Base-by-base conservation (phyloP, 2,797 vertebrate genomes). In the Acrossocheilus wenchowensis region DNA sequence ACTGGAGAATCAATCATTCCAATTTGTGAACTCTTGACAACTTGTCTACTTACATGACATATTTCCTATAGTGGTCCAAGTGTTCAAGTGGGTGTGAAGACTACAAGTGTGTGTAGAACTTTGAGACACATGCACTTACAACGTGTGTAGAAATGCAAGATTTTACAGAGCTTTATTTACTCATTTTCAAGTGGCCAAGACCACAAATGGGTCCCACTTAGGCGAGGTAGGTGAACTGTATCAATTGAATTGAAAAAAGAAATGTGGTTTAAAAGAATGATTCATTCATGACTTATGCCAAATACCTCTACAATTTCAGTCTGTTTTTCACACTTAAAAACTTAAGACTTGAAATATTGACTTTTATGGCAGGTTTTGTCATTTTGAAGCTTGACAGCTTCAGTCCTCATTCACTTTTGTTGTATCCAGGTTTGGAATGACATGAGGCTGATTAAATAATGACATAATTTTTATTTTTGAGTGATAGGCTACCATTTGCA, bases 361-460 rank as follows among this genome's bases (percentile, higher is more conserved):
- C 19, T 71, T 23, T 23, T 41, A 71, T 23, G 36, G 9, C 41
- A 4, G 23, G n/a, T 36, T n/a, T 14, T 19, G 4, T 50, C 17
- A 11, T 19, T 75, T 36, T 60, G 34, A 57, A 60, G 75, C 6
- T 78, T 41, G 34, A 60, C 6, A 60, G 7, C 12, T 7, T n/a
- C 15, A 11, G 26, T 10, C 11, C 12, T 62, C 14, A 17, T 62
- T 79, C 14, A 43, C 77, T 62, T 62, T 62, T 12, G 26, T 78
- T 78, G n/a, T 78, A 78, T 60, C 57, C 39, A 60, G 39, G 36
- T 79, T 79, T 26, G 57, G 23, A 79, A 79, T 5, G 54, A 62
- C 23, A 43, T 5, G 6, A 15, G 36, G 36, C 17, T 62, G 36
- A 26, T 94, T 95, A 95, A 95, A 48, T 62, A 78, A 60, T 62